phyloP scores from a whole-genome alignment of 2,113 vertebrate species.

The Ctenodactylus gundi region DNA sequence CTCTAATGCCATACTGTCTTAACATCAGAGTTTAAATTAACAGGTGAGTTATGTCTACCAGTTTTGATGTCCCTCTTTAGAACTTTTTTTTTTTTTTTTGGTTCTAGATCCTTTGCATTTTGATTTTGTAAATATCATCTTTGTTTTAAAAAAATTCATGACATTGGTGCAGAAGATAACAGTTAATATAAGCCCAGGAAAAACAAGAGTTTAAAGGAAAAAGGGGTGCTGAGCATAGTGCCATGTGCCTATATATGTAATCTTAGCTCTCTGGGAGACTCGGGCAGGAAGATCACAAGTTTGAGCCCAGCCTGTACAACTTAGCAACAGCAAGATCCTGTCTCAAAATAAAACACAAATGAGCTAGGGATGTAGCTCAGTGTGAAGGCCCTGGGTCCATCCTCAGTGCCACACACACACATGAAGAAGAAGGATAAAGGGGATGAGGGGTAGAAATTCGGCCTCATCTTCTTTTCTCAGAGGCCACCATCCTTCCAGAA shows the following conservation, averaged over 20 bases:
- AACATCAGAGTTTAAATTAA: not conserved
- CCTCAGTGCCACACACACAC: no score
- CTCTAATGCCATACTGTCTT: not conserved
- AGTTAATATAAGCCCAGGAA: not conserved
- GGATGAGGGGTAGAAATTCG: not conserved
- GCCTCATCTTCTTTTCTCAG: not conserved
- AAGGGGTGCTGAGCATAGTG: no score
- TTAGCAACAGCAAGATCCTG: no score
- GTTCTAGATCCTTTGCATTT: not conserved
- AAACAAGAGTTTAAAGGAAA: not conserved
- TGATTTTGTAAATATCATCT: not conserved
- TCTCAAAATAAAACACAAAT: no score
- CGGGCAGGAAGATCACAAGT: no score
- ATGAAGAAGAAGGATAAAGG: not conserved
- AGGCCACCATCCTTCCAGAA: conserved; percentile 6
- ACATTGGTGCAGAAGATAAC: not conserved
- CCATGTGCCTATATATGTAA: no score
- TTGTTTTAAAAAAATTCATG: not conserved
- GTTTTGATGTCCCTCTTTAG: not conserved
- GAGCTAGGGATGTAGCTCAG: no score
- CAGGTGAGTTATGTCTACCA: not conserved
- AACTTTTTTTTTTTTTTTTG: not conserved
- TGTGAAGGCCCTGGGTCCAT: no score
- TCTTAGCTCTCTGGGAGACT: no score
- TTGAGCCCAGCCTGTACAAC: no score